phyloP scores from a whole-genome alignment of 2,797 vertebrate species.

The Crenuchus spilurus region DNA sequence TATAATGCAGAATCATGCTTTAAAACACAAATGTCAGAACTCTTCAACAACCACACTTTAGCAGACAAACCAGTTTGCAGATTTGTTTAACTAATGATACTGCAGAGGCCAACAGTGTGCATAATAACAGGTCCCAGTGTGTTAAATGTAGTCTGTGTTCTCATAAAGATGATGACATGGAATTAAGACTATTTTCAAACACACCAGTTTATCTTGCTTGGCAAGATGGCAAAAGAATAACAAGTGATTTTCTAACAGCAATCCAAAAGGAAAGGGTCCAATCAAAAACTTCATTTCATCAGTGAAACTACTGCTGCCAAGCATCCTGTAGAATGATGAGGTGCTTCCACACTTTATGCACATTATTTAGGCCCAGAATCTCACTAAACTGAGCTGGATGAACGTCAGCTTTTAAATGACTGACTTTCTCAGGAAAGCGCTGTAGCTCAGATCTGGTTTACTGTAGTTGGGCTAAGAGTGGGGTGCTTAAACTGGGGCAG shows the following conservation, averaged over 20 bases:
- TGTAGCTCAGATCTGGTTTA: neutral
- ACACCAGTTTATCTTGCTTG: conserved; percentile 17
- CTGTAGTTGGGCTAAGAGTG: neutral
- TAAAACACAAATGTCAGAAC: neutral
- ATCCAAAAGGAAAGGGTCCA: neutral
- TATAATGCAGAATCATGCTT: neutral
- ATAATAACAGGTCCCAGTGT: conserved; percentile 29
- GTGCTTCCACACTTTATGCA: too few species aligned
- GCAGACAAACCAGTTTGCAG: conserved; percentile 22
- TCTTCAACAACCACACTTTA: neutral
- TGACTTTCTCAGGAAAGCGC: conserved; percentile 1
- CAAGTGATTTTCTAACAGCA: neutral
- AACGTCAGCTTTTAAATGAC: neutral
- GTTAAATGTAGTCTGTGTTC: conserved; percentile 26
- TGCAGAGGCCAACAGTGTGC: neutral
- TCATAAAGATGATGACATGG: conserved; percentile 34
- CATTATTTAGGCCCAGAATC: neutral
- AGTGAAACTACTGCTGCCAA: neutral
- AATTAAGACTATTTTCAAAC: conserved; percentile 17
- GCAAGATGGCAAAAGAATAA: neutral
- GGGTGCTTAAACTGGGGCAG: conserved; percentile 13
- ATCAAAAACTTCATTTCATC: neutral
- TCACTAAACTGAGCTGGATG: neutral
- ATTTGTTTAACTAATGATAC: conserved; percentile 45
- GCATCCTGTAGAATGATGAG: too few species aligned